Evolutionary conservation across 2,888 invertebrate species (phyloP).

Genomic region (Macaria liturata): DNA sequence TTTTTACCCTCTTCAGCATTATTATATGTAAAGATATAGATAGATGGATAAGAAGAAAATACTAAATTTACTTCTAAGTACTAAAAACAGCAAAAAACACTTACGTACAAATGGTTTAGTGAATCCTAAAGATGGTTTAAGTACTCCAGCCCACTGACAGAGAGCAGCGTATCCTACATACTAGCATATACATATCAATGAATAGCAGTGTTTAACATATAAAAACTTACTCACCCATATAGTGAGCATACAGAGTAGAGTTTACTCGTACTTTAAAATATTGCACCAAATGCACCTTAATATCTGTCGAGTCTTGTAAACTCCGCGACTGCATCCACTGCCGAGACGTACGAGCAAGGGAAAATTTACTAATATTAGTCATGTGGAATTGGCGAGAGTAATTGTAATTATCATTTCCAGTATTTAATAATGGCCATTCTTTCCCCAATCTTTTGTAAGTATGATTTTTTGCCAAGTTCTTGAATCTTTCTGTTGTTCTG

Average conservation of each 20-base stretch:
- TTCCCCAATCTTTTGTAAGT: slow-evolving; percentile 48
- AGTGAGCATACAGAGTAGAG: slow-evolving; percentile 64
- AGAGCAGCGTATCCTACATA: too few relatives aligned
- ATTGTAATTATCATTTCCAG: slow-evolving; percentile 57
- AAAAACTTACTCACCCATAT: slow-evolving; percentile 55
- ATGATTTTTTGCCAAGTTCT: slow-evolving; percentile 54
- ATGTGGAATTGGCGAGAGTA: slow-evolving; percentile 58
- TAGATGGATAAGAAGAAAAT: too few relatives aligned
- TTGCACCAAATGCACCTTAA: slow-evolving; percentile 57
- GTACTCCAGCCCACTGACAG: too few relatives aligned
- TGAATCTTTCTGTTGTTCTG: slow-evolving; percentile 55
- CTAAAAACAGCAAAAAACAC: too few relatives aligned
- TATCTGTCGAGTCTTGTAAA: not conserved
- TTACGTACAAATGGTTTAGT: too few relatives aligned
- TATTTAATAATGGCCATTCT: slow-evolving; percentile 48
- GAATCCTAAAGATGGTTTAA: too few relatives aligned
- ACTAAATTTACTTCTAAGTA: too few relatives aligned
- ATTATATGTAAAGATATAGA: too few relatives aligned
- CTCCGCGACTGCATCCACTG: not conserved
- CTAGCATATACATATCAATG: too few relatives aligned
- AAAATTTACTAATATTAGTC: slow-evolving; percentile 57
- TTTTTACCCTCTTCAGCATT: too few relatives aligned
- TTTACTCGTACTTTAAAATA: slow-evolving; percentile 72
- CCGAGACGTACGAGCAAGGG: slow-evolving; percentile 40
- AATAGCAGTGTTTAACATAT: too few relatives aligned